Evolutionary conservation across 2,888 invertebrate species (phyloP).

Genomic region (Zhengitettix transpicula): DNA sequence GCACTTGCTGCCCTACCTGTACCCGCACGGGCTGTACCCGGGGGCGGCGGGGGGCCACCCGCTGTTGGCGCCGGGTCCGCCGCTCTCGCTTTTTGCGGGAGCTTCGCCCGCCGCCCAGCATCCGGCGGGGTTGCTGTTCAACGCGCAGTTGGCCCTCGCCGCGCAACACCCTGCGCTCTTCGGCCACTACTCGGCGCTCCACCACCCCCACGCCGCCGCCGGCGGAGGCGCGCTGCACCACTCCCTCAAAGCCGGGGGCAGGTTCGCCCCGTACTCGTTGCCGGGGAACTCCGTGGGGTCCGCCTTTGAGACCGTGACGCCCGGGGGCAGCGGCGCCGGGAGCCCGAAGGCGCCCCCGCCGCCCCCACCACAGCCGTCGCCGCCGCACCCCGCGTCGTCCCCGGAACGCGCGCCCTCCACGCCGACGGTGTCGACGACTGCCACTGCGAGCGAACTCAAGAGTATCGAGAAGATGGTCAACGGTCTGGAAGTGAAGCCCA

Average conservation of each 20-base stretch:
- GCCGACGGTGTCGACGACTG: conserved; percentile 25
- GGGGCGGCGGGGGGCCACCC: conserved; percentile 32
- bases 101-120: conserved; percentile 33
- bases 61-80: conserved; percentile 51
- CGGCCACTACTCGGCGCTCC: conserved; percentile 47
- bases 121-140: conserved; percentile 72
- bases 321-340: conserved; percentile 28
- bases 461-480: conserved; percentile 97
- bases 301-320: conserved; percentile 80
- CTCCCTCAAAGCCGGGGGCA: conserved; percentile 49
- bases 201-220: conserved; percentile 30
- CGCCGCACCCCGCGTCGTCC: conserved; percentile 36
- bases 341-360: conserved; percentile 23
- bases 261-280: conserved; percentile 81
- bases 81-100: conserved; percentile 24
- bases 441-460: conserved; percentile 69
- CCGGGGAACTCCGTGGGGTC: conserved; percentile 55
- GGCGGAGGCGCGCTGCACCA: conserved; percentile 30
- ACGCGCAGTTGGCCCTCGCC: conserved; percentile 73
- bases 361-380: conserved; percentile 30
- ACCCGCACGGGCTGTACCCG: conserved; percentile 69
- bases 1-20: conserved; percentile 78
- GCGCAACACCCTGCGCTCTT: conserved; percentile 71
- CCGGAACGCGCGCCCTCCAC: conserved; percentile 33
- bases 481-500: conserved; percentile 67